A percentile compares a stretch with the other conserved stretches of the same genome.
Evolutionary conservation across 2,888 invertebrate genomes (phyloP).

Genomic region (Leptopilina myrica): DNA sequence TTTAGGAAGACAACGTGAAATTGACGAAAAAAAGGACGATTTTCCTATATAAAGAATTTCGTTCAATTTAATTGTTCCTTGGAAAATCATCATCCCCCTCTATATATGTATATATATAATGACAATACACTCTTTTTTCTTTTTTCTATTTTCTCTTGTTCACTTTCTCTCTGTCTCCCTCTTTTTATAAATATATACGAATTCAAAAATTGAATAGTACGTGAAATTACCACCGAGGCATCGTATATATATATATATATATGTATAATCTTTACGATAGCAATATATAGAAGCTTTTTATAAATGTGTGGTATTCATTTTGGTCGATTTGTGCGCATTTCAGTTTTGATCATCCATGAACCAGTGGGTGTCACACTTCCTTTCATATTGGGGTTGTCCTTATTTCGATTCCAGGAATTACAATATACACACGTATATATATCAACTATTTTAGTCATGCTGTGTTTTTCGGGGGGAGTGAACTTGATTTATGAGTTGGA

Average conservation of each 20-base stretch:
- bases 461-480: background rate
- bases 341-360: slow-evolving; percentile 30
- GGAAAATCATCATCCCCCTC: slow-evolving; percentile 38
- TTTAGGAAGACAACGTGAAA: background rate
- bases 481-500: slow-evolving; percentile 22
- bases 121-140: background rate
- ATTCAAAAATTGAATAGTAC: slow-evolving; percentile 29
- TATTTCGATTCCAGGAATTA: slow-evolving; percentile 16
- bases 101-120: background rate
- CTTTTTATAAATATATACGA: background rate
- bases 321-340: slow-evolving; percentile 42
- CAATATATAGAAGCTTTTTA: background rate
- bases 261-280: slow-evolving; percentile 40
- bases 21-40: slow-evolving; percentile 15
- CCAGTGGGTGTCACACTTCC: slow-evolving; percentile 38
- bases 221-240: slow-evolving; percentile 40
- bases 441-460: slow-evolving; percentile 32
- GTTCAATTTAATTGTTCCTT: slow-evolving; percentile 27
- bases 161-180: too few relatives aligned
- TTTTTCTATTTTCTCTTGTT: too few relatives aligned
- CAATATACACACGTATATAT: too few relatives aligned
- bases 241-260: background rate
- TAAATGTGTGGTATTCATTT: slow-evolving; percentile 37
- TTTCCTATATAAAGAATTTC: background rate
- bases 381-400: slow-evolving; percentile 5